Conservation (phyloP, 2,888 invertebrate species). For the Copidosoma aretas region DNA sequence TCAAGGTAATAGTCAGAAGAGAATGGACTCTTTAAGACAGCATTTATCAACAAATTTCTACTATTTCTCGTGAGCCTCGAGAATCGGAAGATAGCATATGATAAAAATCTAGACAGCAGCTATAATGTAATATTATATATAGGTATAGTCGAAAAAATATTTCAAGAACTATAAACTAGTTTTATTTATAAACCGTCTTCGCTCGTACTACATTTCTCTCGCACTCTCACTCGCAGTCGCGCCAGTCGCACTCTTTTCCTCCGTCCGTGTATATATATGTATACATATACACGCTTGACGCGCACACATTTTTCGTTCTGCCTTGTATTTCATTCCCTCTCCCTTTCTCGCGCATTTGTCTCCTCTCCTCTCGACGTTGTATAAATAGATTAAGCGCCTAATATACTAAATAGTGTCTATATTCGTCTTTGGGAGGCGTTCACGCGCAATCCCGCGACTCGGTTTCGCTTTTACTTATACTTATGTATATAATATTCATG, state of each 20-base stretch:
- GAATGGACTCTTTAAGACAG: conserved; percentile 33
- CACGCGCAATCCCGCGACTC: conserved; percentile 11
- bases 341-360: conserved; percentile 38
- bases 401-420: conserved; percentile 30
- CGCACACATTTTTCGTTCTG: background rate
- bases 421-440: conserved; percentile 34
- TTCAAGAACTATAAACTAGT: conserved; percentile 32
- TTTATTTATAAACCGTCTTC: background rate
- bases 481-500: too few relatives aligned
- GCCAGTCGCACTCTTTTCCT: background rate
- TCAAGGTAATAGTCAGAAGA: conserved; percentile 24
- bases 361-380: conserved; percentile 25
- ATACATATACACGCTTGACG: background rate
- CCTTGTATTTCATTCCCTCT: conserved; percentile 16
- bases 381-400: conserved; percentile 37
- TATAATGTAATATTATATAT: too few relatives aligned
- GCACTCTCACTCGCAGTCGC: conserved; percentile 5
- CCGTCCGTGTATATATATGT: too few relatives aligned
- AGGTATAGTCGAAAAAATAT: conserved; percentile 14
- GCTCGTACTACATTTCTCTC: conserved; percentile 3
- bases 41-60: background rate
- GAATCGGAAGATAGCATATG: conserved; percentile 34
- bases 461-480: conserved; percentile 8
- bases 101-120: conserved; percentile 36
- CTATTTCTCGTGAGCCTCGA: conserved; percentile 33